Evolutionary conservation across 2,888 invertebrate genomes (phyloP).

Genomic region (Drosophila multiciliata): DNA sequence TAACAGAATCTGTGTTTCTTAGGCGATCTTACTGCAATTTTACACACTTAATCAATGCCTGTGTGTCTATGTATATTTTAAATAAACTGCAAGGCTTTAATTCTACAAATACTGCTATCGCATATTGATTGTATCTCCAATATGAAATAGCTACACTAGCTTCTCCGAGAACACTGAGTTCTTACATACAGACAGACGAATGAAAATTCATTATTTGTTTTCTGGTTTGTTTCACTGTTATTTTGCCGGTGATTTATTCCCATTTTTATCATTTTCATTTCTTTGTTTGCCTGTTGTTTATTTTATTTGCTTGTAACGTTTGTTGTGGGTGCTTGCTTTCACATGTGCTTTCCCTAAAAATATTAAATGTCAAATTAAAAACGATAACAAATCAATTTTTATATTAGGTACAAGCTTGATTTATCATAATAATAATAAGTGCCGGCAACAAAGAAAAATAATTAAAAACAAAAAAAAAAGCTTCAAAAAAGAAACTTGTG

Average conservation of each 20-base stretch:
- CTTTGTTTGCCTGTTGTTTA: neutral
- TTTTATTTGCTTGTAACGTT: neutral
- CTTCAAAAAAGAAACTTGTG: constrained; percentile 13
- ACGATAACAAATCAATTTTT: constrained; percentile 2
- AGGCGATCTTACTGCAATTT: neutral
- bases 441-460: constrained; percentile 3
- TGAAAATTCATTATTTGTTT: neutral
- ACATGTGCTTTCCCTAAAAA: neutral
- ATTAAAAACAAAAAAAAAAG: neutral
- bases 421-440: neutral
- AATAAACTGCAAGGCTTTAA: too few species aligned
- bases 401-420: neutral
- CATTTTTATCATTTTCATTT: neutral
- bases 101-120: neutral
- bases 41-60: neutral
- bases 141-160: too few species aligned
- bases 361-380: constrained; percentile 2
- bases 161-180: neutral
- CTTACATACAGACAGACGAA: neutral
- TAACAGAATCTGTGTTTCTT: neutral
- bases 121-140: neutral
- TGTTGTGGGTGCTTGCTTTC: neutral
- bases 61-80: neutral
- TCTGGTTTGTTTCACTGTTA: neutral
- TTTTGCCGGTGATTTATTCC: neutral